Percentiles rank a stretch among this genome's conserved stretches.
Conservation (phyloP, 2,888 invertebrate genomes). For the Andrena bicolor region DNA sequence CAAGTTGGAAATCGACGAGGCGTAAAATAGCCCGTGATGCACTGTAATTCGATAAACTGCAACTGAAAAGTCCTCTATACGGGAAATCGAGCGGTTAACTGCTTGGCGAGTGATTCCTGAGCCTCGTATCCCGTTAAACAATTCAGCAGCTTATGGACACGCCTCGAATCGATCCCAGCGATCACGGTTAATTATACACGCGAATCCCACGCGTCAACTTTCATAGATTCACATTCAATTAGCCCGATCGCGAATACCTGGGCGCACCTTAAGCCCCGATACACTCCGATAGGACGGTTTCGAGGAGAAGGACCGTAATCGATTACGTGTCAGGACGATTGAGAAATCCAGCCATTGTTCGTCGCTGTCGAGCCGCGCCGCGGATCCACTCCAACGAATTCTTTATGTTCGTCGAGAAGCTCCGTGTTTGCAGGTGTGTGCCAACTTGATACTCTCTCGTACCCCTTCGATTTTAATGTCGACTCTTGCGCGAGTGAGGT, state of each 20-base stretch:
- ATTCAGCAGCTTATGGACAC: constrained; percentile 30
- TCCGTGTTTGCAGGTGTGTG: constrained; percentile 11
- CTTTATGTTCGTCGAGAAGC: constrained; percentile 36
- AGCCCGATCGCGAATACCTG: constrained; percentile 57
- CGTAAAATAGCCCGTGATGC: constrained; percentile 21
- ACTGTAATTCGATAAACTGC: constrained; percentile 37
- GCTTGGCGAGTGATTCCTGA: constrained; percentile 40
- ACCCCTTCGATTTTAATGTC: constrained; percentile 12
- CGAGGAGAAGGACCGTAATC: constrained; percentile 57
- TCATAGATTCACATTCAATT: constrained; percentile 69
- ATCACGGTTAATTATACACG: constrained; percentile 66
- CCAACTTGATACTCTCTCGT: neutral
- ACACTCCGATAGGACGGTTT: constrained; percentile 40
- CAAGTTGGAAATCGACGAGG: constrained; percentile 29
- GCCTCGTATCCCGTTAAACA: constrained; percentile 37
- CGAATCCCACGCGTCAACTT: constrained; percentile 58
- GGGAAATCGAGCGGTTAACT: constrained; percentile 22
- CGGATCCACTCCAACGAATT: constrained; percentile 52
- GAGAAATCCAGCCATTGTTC: constrained; percentile 70
- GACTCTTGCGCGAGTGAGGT: neutral
- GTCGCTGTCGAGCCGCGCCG: constrained; percentile 47
- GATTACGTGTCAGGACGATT: constrained; percentile 67
- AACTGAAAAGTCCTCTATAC: constrained; percentile 17
- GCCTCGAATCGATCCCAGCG: constrained; percentile 42
- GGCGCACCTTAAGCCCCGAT: constrained; percentile 57